A percentile compares a stretch with the other conserved stretches of the same genome.
Conservation (phyloP, 2,113 vertebrate species). For the Caretta caretta region DNA sequence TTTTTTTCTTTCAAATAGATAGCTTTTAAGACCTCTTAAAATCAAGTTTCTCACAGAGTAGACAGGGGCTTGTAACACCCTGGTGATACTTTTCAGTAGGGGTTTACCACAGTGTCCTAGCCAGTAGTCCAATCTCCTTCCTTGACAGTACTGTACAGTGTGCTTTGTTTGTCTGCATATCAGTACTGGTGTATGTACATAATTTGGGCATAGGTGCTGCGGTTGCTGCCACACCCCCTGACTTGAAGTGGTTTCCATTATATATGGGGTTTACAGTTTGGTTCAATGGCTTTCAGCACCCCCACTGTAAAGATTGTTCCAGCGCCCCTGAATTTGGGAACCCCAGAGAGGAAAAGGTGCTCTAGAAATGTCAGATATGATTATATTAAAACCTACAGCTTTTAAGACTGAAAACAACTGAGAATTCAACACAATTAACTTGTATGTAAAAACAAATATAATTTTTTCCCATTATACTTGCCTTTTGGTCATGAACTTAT, state of each 20-base stretch:
- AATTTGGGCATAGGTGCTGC: not conserved
- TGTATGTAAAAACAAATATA: not conserved
- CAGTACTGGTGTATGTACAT: not conserved
- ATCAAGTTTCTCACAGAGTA: not conserved
- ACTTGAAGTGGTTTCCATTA: too few relatives aligned
- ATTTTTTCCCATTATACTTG: not conserved
- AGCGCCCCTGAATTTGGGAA: too few relatives aligned
- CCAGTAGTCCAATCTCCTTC: not conserved
- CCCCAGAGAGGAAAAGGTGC: not conserved
- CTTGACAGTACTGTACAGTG: not conserved
- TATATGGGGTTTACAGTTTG: too few relatives aligned
- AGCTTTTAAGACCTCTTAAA: not conserved
- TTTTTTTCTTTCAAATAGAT: not conserved
- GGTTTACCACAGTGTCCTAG: not conserved
- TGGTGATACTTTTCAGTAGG: not conserved
- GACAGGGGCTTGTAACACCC: not conserved
- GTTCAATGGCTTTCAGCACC: too few relatives aligned
- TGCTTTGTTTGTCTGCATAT: fast-evolving
- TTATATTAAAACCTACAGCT: not conserved
- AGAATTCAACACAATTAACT: not conserved
- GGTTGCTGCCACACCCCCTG: too few relatives aligned
- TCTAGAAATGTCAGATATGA: not conserved
- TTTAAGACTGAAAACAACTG: not conserved
- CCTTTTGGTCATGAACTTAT: not conserved
- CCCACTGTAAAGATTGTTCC: too few relatives aligned